Base-by-base conservation (phyloP, 2,888 invertebrate genomes). In the Andrena trimmerana region DNA sequence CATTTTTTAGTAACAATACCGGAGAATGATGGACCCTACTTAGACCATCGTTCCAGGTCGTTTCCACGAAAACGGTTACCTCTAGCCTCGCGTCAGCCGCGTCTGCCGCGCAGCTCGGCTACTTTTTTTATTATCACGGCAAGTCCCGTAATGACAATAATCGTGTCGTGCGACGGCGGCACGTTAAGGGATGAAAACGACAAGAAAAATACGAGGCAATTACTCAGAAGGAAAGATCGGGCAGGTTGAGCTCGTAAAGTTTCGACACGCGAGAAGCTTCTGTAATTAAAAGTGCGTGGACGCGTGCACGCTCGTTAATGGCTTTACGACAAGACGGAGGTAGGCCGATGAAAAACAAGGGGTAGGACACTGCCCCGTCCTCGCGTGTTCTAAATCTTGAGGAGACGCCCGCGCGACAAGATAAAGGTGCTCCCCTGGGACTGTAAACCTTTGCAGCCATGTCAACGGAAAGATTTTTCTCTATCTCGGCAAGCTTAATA, bases 221-320 rank as follows among this genome's bases (percentile, higher is more conserved):
- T 84, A 79, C 65, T 66, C 71, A 4, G 52, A 8, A 62, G 62
- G 54, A 70, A 79, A 57, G 66, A 75, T 68, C 20, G 63, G 73
- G 8, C 36, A 4, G 36, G 3, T n/a, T 2, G 33, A 0, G n/a
- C 48, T 79, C 76, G 78, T 81, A 87, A 86, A 84, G 33, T 74
- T 77, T 63, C 69, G 62, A 71, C 76, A 78, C 65, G 78, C 78
- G 54, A 57, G 70, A 57, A 73, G 60, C 78, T 62, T 42, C 8
- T 8, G 67, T 78, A 86, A 86, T 86, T 87, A 81, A 84, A 87
- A 84, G 74, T 78, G 87, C 73, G 78, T 87, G 52, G 42, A 48
- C 50, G 67, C 27, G 66, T 33, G 60, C 42, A 13, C 62, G 60
- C 36, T 54, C 60, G 76, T 78, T 87, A 78, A 86, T 70, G 62